A percentile compares a stretch with the other conserved stretches of the same genome.
Conservation (phyloP, 2,113 vertebrate species). For the Hypomesus transpacificus region DNA sequence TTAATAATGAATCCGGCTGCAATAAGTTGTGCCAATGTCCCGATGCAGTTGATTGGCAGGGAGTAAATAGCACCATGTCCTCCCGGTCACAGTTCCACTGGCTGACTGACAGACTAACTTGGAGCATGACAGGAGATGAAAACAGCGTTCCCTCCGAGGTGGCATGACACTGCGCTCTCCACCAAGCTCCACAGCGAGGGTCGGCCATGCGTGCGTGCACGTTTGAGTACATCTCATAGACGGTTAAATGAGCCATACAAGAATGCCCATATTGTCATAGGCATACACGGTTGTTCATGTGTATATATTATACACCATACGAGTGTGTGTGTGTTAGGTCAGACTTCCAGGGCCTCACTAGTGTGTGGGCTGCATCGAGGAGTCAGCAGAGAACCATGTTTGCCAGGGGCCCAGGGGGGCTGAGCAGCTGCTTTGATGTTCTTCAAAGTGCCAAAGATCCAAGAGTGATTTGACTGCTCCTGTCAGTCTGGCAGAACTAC, state of each 20-base stretch:
- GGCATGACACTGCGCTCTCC: background rate
- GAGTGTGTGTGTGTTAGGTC: slow-evolving; percentile 20
- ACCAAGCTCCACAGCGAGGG: background rate
- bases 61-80: background rate
- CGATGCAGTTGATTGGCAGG: slow-evolving; percentile 4
- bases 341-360: slow-evolving; percentile 55
- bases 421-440: slow-evolving; percentile 70
- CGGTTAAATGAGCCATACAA: no score
- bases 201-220: no score
- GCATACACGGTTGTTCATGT: background rate
- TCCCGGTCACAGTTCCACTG: background rate
- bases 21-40: slow-evolving; percentile 18
- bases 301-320: background rate
- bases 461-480: slow-evolving; percentile 54
- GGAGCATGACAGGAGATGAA: background rate
- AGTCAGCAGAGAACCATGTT: slow-evolving; percentile 27
- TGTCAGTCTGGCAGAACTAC: slow-evolving; percentile 18
- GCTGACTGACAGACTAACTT: background rate
- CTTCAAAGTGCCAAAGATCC: slow-evolving; percentile 74
- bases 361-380: slow-evolving; percentile 47
- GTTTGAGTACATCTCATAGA: no score
- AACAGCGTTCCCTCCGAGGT: background rate
- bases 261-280: no score
- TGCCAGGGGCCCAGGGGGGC: slow-evolving; percentile 64
- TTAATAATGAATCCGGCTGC: background rate